Evolutionary conservation across 2,888 invertebrate species (phyloP).

Genomic region (Andrena chrysosceles): DNA sequence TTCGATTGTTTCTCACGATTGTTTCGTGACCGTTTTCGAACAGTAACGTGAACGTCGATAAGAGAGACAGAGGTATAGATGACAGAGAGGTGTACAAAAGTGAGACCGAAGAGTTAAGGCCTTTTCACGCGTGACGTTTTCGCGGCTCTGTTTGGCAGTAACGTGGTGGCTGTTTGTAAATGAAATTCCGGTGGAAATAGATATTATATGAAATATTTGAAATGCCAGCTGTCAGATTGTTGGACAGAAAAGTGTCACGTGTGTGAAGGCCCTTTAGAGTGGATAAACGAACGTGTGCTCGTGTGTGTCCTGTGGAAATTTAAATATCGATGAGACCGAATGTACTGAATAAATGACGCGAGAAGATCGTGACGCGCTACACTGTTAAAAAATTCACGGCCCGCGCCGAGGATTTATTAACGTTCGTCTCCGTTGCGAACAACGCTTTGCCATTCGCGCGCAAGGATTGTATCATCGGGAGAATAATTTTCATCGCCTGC

Average conservation of each 20-base stretch:
- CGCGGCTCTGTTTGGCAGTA: too few relatives aligned
- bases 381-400: slow-evolving; percentile 61
- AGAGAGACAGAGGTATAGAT: slow-evolving; percentile 40
- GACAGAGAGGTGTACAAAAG: slow-evolving; percentile 51
- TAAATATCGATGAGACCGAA: slow-evolving; percentile 33
- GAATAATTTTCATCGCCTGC: slow-evolving; percentile 12
- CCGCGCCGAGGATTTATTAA: slow-evolving; percentile 19
- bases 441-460: slow-evolving; percentile 1
- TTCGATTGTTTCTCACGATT: too few relatives aligned
- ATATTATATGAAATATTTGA: too few relatives aligned
- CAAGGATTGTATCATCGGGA: slow-evolving; percentile 22
- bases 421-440: not conserved
- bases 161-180: too few relatives aligned
- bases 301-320: slow-evolving; percentile 18
- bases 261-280: not conserved
- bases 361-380: slow-evolving; percentile 49
- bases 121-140: too few relatives aligned
- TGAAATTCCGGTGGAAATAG: too few relatives aligned
- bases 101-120: slow-evolving; percentile 30
- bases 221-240: too few relatives aligned
- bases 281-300: slow-evolving; percentile 23
- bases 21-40: slow-evolving; percentile 33
- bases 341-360: slow-evolving; percentile 41
- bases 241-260: too few relatives aligned
- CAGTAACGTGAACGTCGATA: slow-evolving; percentile 38